Percentiles rank a stretch among this genome's conserved stretches.
These are phyloP conservation scores for Uria aalge DNA, from an alignment of 2,113 vertebrate genomes.

Conservation along the genomic window DNA sequence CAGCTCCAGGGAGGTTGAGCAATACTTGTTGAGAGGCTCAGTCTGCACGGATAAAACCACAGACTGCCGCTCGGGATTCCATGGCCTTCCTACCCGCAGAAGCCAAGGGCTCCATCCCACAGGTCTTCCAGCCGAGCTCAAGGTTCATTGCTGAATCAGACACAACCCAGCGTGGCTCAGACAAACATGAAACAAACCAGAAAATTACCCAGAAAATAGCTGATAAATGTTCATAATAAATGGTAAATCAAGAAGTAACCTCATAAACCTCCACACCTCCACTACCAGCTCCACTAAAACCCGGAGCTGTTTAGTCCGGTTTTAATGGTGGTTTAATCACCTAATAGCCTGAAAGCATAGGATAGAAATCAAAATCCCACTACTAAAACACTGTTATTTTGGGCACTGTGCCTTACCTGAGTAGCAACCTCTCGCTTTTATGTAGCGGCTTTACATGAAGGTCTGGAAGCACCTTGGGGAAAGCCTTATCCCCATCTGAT, in stretches of 20 bases:
- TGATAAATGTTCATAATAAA: neutral
- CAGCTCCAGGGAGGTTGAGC: neutral
- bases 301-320: neutral
- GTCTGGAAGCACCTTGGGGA: neutral
- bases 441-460: neutral
- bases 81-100: neutral
- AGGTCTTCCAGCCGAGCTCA: neutral
- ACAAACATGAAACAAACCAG: neutral
- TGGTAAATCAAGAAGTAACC: neutral
- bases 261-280: neutral
- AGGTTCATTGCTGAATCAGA: neutral
- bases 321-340: neutral
- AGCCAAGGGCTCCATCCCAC: neutral
- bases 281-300: neutral
- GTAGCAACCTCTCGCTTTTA: neutral
- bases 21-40: neutral
- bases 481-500: neutral
- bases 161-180: fast-evolving
- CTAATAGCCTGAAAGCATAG: neutral
- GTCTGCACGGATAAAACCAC: neutral
- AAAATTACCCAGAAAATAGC: neutral
- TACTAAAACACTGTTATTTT: neutral
- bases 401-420: neutral
- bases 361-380: neutral
- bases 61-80: neutral